Evolutionary conservation across 2,797 vertebrate species (phyloP), one percentile per base, ranked within the genome.

Genomic region (Mus spretus): DNA sequence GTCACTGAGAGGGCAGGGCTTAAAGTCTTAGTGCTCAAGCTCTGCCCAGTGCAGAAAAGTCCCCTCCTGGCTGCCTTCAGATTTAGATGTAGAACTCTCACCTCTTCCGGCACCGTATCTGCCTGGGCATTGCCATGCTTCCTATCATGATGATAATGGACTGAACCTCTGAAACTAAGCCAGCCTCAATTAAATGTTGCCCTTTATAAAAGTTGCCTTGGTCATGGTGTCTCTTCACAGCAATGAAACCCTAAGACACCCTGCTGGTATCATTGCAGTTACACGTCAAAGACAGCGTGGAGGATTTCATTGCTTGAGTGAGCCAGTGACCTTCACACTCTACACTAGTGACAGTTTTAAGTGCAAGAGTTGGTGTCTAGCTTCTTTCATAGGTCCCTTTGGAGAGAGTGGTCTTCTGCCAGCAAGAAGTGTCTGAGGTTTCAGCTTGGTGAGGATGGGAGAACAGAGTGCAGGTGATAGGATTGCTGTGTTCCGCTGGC

Each of bases 311-410:
- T 83, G 59, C 87, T 47, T 6, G 47, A 40, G 75, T 24, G 4
- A 95, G n/a, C 47, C 83, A 74, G 34, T 82, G 82, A 53, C 55
- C 78, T 72, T 65, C 57, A 59, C 20, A 40, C 75, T 77, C 89
- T 77, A 11, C 55, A 34, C 34, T 10, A 47, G 47, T 47, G 47
- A 94, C 40, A 22, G 59, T 89, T 80, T 79, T 93, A 47, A 89
- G 92, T 81, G 65, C 53, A 83, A 81, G 57, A 75, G 26, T 95
- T 81, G 75, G 57, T 37, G 31, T 53, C 14, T 47, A 17, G 26
- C 47, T 93, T 87, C 67, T 80, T 95, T 93, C 80, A 57, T 34
- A 78, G 74, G 80, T 82, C 87, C 50, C 74, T 95, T 88, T 91
- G 89, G 96, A 87, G 83, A 72, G 47, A 10, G n/a, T 22, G 91